Evolutionary conservation across 2,888 invertebrate genomes (phyloP).

Genomic region (Callimorpha dominula): DNA sequence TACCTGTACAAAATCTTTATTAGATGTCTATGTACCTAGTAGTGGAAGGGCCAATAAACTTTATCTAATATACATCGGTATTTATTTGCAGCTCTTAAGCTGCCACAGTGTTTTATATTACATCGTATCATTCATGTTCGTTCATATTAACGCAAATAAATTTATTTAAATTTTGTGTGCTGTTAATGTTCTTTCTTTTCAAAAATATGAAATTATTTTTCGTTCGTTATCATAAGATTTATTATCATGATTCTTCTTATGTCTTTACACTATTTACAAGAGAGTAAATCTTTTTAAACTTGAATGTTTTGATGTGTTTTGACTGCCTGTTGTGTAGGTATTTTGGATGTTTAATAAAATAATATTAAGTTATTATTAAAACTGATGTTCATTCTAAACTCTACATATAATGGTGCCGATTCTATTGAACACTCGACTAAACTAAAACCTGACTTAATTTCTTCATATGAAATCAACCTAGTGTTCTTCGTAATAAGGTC

Average conservation of each 20-base stretch:
- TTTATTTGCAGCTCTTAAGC: background rate
- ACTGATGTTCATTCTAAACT: too few species aligned
- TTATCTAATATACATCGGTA: background rate
- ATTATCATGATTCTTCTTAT: background rate
- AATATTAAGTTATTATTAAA: background rate
- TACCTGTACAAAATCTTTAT: background rate
- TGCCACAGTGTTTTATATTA: background rate
- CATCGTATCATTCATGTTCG: background rate
- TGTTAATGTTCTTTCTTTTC: background rate
- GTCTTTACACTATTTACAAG: conserved; percentile 6
- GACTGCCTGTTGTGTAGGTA: background rate
- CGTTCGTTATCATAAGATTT: conserved; percentile 6
- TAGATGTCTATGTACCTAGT: background rate
- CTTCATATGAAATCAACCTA: too few species aligned
- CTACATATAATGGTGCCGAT: too few species aligned
- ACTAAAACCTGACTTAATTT: too few species aligned
- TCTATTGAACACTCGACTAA: too few species aligned
- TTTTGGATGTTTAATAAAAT: background rate
- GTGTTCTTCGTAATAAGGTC: too few species aligned
- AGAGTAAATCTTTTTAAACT: conserved; percentile 1
- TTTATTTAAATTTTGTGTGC: background rate
- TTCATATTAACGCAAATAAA: background rate
- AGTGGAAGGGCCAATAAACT: background rate
- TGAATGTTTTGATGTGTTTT: conserved; percentile 10
- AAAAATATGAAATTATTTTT: conserved; percentile 1